These are phyloP conservation scores for Setipinna tenuifilis DNA, from an alignment of 2,797 vertebrate species.

Conservation along the genomic window DNA sequence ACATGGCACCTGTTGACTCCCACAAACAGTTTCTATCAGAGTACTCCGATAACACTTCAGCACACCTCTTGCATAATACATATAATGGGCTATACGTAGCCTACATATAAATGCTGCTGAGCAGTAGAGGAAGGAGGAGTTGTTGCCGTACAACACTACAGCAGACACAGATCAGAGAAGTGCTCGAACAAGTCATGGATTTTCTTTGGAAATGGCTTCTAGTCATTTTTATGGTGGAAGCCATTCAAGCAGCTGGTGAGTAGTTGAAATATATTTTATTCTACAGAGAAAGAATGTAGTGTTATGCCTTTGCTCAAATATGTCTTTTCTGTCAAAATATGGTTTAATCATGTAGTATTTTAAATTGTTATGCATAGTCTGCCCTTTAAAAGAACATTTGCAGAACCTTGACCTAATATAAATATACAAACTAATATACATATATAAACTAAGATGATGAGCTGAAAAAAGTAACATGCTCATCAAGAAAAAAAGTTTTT, in stretches of 20 bases:
- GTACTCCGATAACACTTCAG: slow-evolving; percentile 23
- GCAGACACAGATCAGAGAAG: background rate
- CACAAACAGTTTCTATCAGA: slow-evolving; percentile 24
- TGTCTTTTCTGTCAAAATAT: too few species aligned
- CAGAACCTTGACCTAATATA: too few species aligned
- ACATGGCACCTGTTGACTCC: slow-evolving; percentile 19
- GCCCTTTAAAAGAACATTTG: too few species aligned
- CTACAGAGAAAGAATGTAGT: background rate
- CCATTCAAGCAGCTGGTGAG: slow-evolving; percentile 60
- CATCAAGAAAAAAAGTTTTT: too few species aligned
- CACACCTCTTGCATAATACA: slow-evolving; percentile 34
- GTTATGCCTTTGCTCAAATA: background rate
- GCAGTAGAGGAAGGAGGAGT: background rate
- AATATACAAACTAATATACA: too few species aligned
- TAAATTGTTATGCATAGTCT: too few species aligned
- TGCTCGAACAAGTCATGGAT: slow-evolving; percentile 34
- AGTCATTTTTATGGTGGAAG: slow-evolving; percentile 53
- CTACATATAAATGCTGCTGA: background rate
- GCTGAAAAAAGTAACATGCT: too few species aligned
- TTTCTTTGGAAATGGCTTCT: slow-evolving; percentile 43
- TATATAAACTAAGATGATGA: too few species aligned
- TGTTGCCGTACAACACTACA: background rate
- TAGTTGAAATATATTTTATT: slow-evolving; percentile 10
- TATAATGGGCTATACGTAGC: background rate
- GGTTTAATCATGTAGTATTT: too few species aligned